These are phyloP conservation scores for Phylloscopus trochiloides DNA, from an alignment of 2,113 vertebrate species.

Conservation along the genomic window DNA sequence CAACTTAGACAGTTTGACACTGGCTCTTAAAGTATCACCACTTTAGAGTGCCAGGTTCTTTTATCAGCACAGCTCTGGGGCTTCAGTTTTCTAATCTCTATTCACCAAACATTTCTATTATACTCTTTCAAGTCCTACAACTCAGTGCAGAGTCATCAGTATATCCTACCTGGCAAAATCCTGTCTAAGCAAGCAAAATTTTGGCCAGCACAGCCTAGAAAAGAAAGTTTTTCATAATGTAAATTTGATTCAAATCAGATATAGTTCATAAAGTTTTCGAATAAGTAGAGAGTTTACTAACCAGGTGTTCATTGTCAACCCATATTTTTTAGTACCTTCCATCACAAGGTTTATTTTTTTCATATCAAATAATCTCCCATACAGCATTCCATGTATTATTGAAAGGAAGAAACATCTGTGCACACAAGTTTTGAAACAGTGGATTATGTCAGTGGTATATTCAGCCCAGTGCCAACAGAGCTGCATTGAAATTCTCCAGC, in stretches of 20 bases:
- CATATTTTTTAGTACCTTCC: not conserved
- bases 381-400: not conserved
- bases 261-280: not conserved
- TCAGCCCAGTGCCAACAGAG: not conserved
- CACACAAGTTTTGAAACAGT: not conserved
- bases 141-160: not conserved
- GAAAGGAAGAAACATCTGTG: constrained; percentile 29
- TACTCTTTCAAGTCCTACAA: not conserved
- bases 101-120: not conserved
- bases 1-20: not conserved
- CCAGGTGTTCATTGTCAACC: not conserved
- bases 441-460: not conserved
- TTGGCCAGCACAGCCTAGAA: not conserved
- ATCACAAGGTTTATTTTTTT: not conserved
- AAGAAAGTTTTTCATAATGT: not conserved
- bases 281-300: not conserved
- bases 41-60: not conserved
- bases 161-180: not conserved
- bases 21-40: not conserved
- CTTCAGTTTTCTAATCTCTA: not conserved
- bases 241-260: not conserved
- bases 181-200: not conserved
- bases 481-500: not conserved
- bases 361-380: not conserved
- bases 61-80: constrained; percentile 2